Evolutionary conservation across 2,888 invertebrate genomes (phyloP), one percentile per base, ranked within the genome.

Genomic region (Nomada hirtipes): DNA sequence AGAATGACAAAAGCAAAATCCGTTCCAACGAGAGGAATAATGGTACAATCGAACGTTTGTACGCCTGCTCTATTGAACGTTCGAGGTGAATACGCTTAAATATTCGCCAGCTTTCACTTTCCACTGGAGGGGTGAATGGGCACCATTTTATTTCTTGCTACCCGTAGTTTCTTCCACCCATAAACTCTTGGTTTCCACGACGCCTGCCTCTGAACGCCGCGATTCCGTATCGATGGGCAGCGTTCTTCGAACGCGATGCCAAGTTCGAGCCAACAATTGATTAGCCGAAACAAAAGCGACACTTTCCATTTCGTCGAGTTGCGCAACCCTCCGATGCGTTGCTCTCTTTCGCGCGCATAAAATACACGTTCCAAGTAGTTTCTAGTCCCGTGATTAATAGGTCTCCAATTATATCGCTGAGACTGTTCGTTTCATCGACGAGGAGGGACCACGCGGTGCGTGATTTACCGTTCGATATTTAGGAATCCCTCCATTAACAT

Each of bases 91-190:
- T 13, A 42, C 11, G 11, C 64, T n/a, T 4, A 1, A 55, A 60
- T 60, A 53, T 52, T 50, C 26, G 4, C 13, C 13, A 53, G 47
- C 81, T 81, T 80, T 80, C 80, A 69, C 80, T 69, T 73, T 23
- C 20, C 13, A 44, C 11, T 23, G 50, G 53, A 26, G 63, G 44
- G 63, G 20, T 77, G 55, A 29, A 10, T 61, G 13, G 15, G 26
- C 20, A 47, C 15, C 13, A 15, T 47, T 15, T 47, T 13, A 15
- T 59, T 69, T 47, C 63, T 68, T 18, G 4, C 18, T 4, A 7
- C 4, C 44, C 4, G 23, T 36, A 64, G 26, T 26, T 64, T 68
- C 36, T 69, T 53, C 63, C 57, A 4, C 36, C 18, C 15, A n/a
- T 9, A 20, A 15, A 36, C n/a, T 29, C 7, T 36, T 47, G 15